phyloP scores from a whole-genome alignment of 2,797 vertebrate genomes.

The Halcyon leucocephala region DNA sequence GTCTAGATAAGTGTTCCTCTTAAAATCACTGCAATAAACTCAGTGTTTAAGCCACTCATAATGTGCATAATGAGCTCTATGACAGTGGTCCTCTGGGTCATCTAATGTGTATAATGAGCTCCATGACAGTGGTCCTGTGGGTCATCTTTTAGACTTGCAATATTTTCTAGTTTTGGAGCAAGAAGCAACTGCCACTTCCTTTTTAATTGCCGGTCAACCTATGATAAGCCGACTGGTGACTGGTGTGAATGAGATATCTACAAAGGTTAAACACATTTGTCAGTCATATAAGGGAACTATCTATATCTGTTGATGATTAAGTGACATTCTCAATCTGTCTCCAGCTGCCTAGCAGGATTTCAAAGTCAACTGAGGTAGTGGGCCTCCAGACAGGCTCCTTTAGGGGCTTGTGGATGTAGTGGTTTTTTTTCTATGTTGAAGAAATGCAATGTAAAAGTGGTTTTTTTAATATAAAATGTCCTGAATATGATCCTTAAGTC shows the following conservation, averaged over 20 bases:
- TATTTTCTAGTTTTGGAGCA: slow-evolving; percentile 14
- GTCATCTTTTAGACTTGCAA: not conserved
- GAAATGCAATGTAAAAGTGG: not conserved
- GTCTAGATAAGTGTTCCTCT: not conserved
- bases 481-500: not conserved
- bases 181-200: slow-evolving; percentile 20
- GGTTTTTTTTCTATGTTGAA: not conserved
- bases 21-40: not conserved
- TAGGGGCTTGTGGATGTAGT: not conserved
- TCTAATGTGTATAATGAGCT: not conserved
- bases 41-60: not conserved
- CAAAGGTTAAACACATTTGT: slow-evolving; percentile 22
- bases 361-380: not conserved
- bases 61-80: not conserved
- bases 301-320: slow-evolving; percentile 10
- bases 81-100: not conserved
- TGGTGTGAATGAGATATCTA: slow-evolving; percentile 3
- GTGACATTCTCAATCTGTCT: slow-evolving; percentile 34
- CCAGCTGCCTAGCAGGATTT: not conserved
- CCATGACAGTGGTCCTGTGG: not conserved
- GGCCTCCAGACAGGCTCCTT: not conserved
- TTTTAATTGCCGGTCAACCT: slow-evolving; percentile 44
- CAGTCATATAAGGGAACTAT: not conserved
- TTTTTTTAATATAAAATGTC: not conserved
- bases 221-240: not conserved